Evolutionary conservation across 2,113 vertebrate species (phyloP).

Genomic region (Psilopsiagon aurifrons): DNA sequence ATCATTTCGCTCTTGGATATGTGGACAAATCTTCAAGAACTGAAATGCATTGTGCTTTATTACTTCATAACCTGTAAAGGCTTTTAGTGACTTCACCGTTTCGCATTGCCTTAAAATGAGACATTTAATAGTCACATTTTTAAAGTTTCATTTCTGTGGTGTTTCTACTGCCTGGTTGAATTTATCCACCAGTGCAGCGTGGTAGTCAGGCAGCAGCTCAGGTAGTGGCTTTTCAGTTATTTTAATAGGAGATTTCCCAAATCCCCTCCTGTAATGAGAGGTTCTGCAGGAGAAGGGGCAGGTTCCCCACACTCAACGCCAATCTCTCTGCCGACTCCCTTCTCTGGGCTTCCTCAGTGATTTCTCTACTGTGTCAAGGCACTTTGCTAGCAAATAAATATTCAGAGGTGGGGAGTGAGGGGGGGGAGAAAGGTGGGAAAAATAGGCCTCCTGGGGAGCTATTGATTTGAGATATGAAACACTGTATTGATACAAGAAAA

Average conservation of each 20-base stretch:
- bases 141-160: neutral
- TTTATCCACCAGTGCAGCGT: constrained; percentile 78
- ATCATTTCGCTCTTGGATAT: neutral
- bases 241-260: constrained; percentile 82
- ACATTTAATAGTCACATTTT: neutral
- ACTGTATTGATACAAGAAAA: constrained; percentile 77
- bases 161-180: constrained; percentile 76
- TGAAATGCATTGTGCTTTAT: neutral
- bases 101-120: neutral
- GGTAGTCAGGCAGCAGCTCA: constrained; percentile 80
- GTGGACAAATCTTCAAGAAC: neutral
- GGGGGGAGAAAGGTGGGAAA: neutral
- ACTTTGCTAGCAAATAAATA: constrained; percentile 81
- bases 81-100: neutral
- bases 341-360: constrained; percentile 78
- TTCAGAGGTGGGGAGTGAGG: constrained; percentile 70
- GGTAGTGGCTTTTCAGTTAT: constrained; percentile 82
- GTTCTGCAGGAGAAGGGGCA: constrained; percentile 68
- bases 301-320: constrained; percentile 82
- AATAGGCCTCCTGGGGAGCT: constrained; percentile 62
- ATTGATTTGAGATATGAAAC: constrained; percentile 76
- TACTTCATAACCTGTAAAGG: neutral
- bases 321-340: constrained; percentile 74
- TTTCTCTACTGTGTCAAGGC: constrained; percentile 80
- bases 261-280: constrained; percentile 81